Evolutionary conservation across 2,888 invertebrate species (phyloP), one percentile per base, ranked within the genome.

Genomic region (Chloroclystis v-ata): DNA sequence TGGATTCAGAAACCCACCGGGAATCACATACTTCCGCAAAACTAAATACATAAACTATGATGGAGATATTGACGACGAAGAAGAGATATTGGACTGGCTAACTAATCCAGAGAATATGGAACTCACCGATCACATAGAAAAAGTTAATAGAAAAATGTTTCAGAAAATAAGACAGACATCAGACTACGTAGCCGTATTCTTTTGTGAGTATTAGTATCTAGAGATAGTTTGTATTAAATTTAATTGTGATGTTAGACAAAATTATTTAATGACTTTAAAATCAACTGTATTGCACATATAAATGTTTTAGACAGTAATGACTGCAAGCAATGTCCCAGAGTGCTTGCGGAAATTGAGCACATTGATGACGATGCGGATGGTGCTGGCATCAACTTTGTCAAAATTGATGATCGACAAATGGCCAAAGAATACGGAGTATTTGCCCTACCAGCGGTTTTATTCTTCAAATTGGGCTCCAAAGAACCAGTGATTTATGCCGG

Each of bases 101-200:
- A 97, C 97, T 0, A 94, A 96, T 75, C 97, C 97, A 0, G 95
- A 95, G 65, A 97, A 97, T 63, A 97, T 97, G 97, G 97, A 97
- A 78, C 89, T 97, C 50, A 95, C 95, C 4, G 97, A 97, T 78
- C 95, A 95, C 60, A 97, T 97, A 43, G 97, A 97, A 76, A 91
- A 94, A 71, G 96, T 97, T 9, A 97, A 97, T 73, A 89, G 91
- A 46, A 96, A 97, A 82, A 97, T 97, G 97, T 96, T 97, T 70
- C 94, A 95, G 53, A 95, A 97, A 79, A 95, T 97, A 64, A 89
- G 95, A 33, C 94, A 95, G 69, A 92, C 94, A 24, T 95, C 96
- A 0, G 96, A 97, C 71, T 96, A 96, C 72, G 91, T 97, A 20
- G 97, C 97, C 4, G 96, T 96, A 42, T 95, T 97, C 83, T 95